Percentiles rank a stretch among this genome's conserved stretches.
phyloP scores from a whole-genome alignment of 2,113 vertebrate species.

The Erythrocebus patas region DNA sequence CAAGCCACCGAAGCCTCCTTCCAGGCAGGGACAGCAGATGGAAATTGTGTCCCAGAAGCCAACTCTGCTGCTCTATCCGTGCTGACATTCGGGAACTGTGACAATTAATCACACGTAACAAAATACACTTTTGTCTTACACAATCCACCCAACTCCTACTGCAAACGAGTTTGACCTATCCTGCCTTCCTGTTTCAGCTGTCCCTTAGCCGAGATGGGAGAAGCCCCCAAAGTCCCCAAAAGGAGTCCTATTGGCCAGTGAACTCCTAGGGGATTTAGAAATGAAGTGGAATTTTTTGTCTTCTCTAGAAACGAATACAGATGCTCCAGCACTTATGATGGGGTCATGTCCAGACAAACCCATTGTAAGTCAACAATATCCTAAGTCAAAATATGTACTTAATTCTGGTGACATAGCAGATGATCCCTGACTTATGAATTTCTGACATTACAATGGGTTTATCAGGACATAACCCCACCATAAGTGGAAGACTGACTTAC shows the following conservation, averaged over 20 bases:
- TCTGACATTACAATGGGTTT: not conserved
- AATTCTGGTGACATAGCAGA: not conserved
- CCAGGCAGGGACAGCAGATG: conserved; percentile 66
- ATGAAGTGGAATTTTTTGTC: not conserved
- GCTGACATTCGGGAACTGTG: conserved; percentile 77
- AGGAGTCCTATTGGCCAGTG: not conserved
- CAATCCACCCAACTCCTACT: conserved; percentile 72
- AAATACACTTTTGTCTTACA: conserved; percentile 69
- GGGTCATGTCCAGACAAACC: not conserved
- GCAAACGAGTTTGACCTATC: conserved; percentile 81
- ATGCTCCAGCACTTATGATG: not conserved
- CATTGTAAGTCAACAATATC: not conserved
- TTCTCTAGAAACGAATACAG: conserved; percentile 22
- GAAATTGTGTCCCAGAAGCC: conserved; percentile 75
- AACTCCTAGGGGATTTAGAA: not conserved
- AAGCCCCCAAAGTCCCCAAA: not conserved
- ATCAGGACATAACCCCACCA: not conserved
- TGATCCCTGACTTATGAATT: not conserved
- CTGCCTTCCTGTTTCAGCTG: conserved; percentile 45
- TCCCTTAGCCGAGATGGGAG: conserved; percentile 53
- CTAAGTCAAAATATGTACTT: not conserved
- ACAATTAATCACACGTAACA: conserved; percentile 80
- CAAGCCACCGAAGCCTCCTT: conserved; percentile 34
- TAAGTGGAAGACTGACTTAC: not conserved
- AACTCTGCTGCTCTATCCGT: conserved; percentile 58